These are phyloP conservation scores for Myotis findleyi DNA, from an alignment of 2,797 vertebrate species.

Conservation along the genomic window DNA sequence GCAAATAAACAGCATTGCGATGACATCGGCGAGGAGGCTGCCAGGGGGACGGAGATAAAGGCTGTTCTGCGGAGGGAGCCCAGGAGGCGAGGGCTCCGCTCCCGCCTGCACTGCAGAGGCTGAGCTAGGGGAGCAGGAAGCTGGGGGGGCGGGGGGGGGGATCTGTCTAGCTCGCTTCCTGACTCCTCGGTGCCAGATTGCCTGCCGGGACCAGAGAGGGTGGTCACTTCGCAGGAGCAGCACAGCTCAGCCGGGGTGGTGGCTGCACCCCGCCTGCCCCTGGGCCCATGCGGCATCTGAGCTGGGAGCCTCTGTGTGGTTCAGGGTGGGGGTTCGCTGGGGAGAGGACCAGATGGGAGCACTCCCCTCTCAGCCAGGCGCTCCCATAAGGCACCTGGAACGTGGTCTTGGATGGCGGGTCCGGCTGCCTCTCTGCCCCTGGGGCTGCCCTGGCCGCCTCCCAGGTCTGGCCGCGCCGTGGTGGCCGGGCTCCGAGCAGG, in stretches of 20 bases:
- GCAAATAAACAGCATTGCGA: background rate
- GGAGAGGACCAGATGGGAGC: background rate
- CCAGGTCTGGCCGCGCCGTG: background rate
- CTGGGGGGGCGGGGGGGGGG: too few species aligned
- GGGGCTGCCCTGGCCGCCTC: background rate
- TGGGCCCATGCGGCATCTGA: background rate
- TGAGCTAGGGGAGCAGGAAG: constrained; percentile 34
- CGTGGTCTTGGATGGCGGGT: fast-evolving
- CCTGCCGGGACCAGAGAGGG: constrained; percentile 57
- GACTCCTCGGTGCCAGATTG: background rate
- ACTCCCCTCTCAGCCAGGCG: background rate
- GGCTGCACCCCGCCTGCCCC: fast-evolving
- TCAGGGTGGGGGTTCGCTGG: background rate
- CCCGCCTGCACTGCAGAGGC: background rate
- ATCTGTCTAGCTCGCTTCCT: constrained; percentile 65
- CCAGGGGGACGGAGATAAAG: background rate
- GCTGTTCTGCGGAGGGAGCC: background rate
- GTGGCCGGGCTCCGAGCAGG: background rate
- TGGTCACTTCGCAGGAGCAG: fast-evolving
- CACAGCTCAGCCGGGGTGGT: background rate
- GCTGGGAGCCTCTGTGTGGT: background rate
- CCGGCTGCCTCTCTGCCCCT: background rate
- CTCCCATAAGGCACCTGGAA: background rate
- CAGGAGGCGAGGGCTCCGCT: background rate
- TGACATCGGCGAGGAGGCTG: background rate